phyloP scores from a whole-genome alignment of 2,113 vertebrate genomes.

The Phainopepla nitens region DNA sequence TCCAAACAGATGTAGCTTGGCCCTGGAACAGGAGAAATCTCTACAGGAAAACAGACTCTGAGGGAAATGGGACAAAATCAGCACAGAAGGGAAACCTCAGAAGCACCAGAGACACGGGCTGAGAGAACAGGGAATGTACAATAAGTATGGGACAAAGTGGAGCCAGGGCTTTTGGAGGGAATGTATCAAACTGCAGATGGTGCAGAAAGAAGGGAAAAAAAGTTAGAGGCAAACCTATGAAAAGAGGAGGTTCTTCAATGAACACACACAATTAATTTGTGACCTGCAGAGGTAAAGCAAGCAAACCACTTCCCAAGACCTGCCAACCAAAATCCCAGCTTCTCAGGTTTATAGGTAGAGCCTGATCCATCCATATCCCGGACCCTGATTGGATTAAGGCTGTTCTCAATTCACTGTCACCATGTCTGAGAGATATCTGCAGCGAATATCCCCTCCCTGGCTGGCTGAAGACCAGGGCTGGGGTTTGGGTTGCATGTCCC shows the following conservation, averaged over 20 bases:
- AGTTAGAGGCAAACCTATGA: neutral
- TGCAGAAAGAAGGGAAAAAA: neutral
- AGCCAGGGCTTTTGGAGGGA: neutral
- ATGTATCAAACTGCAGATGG: neutral
- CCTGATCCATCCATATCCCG: neutral
- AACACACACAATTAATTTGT: neutral
- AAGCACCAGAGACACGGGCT: neutral
- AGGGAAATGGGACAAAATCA: neutral
- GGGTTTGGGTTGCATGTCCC: neutral
- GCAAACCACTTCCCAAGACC: neutral
- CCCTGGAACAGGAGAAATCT: neutral
- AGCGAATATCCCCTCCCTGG: neutral
- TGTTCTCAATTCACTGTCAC: neutral
- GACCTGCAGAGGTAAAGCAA: neutral
- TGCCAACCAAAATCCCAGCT: neutral
- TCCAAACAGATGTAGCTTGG: neutral
- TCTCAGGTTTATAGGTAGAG: neutral
- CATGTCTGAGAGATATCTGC: neutral
- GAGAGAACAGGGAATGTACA: neutral
- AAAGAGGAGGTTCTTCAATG: neutral
- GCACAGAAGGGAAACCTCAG: neutral
- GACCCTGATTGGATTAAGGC: neutral
- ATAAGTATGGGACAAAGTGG: neutral
- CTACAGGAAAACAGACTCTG: neutral
- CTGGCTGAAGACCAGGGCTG: neutral